These are phyloP conservation scores for Oncorhynchus kisutch DNA, from an alignment of 2,113 vertebrate genomes.

Conservation along the genomic window DNA sequence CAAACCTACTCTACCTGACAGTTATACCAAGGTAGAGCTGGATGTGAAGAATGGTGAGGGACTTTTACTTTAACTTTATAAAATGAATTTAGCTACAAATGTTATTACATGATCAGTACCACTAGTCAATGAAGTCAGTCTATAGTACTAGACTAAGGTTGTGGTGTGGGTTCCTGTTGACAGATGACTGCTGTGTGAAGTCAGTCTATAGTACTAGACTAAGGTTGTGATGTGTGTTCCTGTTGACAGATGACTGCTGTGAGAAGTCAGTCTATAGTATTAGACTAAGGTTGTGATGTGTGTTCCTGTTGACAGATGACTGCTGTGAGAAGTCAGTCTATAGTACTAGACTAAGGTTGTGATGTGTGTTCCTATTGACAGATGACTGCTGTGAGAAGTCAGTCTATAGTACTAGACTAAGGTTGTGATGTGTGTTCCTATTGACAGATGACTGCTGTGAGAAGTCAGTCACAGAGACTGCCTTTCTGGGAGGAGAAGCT, in stretches of 20 bases:
- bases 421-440: background rate
- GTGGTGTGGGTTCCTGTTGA: too few relatives aligned
- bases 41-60: background rate
- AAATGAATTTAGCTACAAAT: background rate
- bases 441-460: background rate
- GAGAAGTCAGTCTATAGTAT: too few relatives aligned
- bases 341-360: background rate
- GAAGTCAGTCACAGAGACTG: too few relatives aligned
- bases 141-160: too few relatives aligned
- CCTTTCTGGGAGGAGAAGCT: too few relatives aligned
- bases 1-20: accelerated
- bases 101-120: background rate
- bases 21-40: background rate
- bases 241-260: too few relatives aligned
- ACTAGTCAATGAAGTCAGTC: background rate
- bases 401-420: background rate
- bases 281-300: background rate
- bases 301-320: background rate
- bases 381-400: background rate
- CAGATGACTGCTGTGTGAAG: too few relatives aligned
- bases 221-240: too few relatives aligned
- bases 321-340: background rate
- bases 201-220: too few relatives aligned
- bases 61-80: background rate
- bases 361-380: background rate